Evolutionary conservation across 2,113 vertebrate species (phyloP).

Genomic region (Pontoporia blainvillei): DNA sequence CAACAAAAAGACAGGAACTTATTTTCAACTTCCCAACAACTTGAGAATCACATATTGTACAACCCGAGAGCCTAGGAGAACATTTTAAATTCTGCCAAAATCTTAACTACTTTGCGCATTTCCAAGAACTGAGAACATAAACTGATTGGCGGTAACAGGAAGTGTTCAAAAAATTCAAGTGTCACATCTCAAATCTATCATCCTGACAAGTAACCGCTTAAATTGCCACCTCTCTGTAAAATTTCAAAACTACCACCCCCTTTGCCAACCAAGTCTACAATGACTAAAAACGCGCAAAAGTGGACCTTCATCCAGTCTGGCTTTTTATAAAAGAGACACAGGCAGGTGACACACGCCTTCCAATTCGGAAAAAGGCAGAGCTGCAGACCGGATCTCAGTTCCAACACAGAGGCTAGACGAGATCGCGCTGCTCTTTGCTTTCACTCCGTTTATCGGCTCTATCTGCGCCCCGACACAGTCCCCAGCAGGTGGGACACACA

Average conservation of each 20-base stretch:
- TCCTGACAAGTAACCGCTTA: neutral
- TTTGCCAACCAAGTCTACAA: neutral
- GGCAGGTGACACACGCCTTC: conserved; percentile 74
- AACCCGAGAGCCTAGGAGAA: neutral
- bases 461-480: conserved; percentile 45
- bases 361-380: neutral
- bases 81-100: neutral
- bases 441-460: conserved; percentile 33
- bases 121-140: conserved; percentile 10
- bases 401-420: conserved; percentile 48
- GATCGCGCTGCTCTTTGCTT: conserved; percentile 13
- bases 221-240: neutral
- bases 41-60: neutral
- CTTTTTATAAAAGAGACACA: conserved; percentile 26
- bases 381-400: conserved; percentile 67
- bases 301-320: neutral
- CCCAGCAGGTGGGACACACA: conserved; percentile 77
- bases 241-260: neutral
- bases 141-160: neutral
- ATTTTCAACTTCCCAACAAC: conserved; percentile 21
- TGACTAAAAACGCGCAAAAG: neutral
- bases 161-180: conserved; percentile 19
- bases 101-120: neutral
- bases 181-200: neutral
- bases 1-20: neutral